Base-by-base conservation (phyloP, 2,888 invertebrate species). In the Prosapia bicincta region DNA sequence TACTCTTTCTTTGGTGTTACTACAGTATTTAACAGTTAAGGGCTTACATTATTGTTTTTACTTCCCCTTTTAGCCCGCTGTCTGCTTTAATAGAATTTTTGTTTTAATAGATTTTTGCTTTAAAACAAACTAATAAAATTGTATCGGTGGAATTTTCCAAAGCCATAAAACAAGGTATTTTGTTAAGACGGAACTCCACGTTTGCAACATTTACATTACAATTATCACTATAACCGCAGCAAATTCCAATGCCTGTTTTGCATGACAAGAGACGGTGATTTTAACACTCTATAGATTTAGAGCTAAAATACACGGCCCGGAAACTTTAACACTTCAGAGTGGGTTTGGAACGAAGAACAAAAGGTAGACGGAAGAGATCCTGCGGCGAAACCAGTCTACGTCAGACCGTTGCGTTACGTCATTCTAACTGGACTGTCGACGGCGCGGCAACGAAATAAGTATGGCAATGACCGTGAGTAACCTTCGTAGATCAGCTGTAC, bases 381-480 rank as follows among this genome's bases (percentile, higher is more conserved):
- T 54, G 20, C n/a, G 54, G 54, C 54, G 54, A 54, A 54, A 54
- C 54, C 54, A 54, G 54, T 54, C 54, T 54, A 54, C 54, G 54
- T 54, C 54, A 54, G 54, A 54, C 54, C 54, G 54, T 54, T 54
- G 54, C 20, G 54, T 54, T 54, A 54, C 54, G 54, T 54, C 54
- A 54, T 54, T 54, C n/a, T 54, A 54, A 54, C 54, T 54, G 54
- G 54, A 54, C 54, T 54, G 54, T 54, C 54, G 54, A 54, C 54
- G 54, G 54, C 54, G 54, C 54, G 54, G 54, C 54, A 20, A 54
- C 54, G 54, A 54, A 54, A 54, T 54, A 54, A 54, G 54, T 54
- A 9, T 54, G 54, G 54, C 54, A 54, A 20, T 54, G 54, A 54
- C 54, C 54, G 54, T 5, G 20, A 54, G 54, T 54, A 54, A 54